Evolutionary conservation across 2,113 vertebrate genomes (phyloP), one percentile per base, ranked within the genome.

Genomic region (Sinocyclocheilus anshuiensis): DNA sequence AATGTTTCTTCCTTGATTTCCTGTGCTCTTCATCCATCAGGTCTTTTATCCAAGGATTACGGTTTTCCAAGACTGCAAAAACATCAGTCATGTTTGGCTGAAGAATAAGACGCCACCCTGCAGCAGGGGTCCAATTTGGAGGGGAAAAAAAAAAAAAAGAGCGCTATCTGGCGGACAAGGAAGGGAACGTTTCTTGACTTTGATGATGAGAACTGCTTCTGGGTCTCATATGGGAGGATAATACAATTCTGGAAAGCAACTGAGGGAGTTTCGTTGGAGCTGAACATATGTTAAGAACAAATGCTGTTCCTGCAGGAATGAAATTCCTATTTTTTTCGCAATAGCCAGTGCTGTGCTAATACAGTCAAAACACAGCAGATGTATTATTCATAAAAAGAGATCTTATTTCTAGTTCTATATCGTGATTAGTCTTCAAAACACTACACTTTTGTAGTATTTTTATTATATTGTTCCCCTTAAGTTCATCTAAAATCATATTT

Each of bases 1-100:
- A 83, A 55, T 83, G 36, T 55, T 33, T 79, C 77, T 79, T 79
- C 29, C 77, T 79, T 79, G 16, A 55, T 79, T 83, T 57, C 65
- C 63, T 53, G 45, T 67, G 55, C 65, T 53, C 67, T 29, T 83
- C 81, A 83, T 71, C 45, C 20, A 50, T 83, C 81, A 83, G 9
- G 12, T 72, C 18, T 83, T 83, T 83, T 36, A 72, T 72, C 81
- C 65, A 72, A 72, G 81, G 81, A 83, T 83, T 83, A 83, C 65
- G 2, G 48, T 39, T 53, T 72, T 83, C 81, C 81, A 72, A 72
- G 65, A 36, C 42, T 22, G 65, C 24, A 55, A 83, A 71, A 83
- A 83, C 65, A 83, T 83, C 48, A 29, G 29, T 83, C 81, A 83
- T 83, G 18, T 72, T 69, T 55, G 81, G 81, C 26, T n/a, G 45